Evolutionary conservation across 1,140 invertebrate genomes (phyloP).

Genomic region (Euwallacea similis): DNA sequence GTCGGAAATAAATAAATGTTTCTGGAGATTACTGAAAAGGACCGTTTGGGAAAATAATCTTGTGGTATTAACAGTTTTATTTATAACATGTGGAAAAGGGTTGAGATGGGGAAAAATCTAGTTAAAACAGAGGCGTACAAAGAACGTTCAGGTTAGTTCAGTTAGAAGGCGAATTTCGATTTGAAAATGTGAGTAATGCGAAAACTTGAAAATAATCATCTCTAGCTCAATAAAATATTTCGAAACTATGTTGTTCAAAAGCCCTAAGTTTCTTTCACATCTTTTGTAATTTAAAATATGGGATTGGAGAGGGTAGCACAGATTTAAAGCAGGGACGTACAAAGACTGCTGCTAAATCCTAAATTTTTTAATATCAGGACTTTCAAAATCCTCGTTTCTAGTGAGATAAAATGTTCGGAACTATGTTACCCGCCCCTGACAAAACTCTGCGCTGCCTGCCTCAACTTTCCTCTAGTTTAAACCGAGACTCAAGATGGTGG

Average conservation of each 20-base stretch:
- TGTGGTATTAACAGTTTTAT: not conserved
- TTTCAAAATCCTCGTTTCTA: not conserved
- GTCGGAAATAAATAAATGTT: constrained; percentile 2
- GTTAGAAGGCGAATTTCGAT: not conserved
- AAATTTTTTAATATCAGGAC: too few relatives aligned
- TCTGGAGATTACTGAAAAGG: not conserved
- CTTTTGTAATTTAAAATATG: too few relatives aligned
- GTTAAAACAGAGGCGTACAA: not conserved
- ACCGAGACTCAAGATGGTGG: constrained; percentile 18
- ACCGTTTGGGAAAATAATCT: constrained; percentile 8
- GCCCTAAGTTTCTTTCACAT: too few relatives aligned
- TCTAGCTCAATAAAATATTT: too few relatives aligned
- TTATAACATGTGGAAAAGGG: constrained; percentile 7
- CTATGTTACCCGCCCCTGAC: constrained; percentile 6
- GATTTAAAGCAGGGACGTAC: too few relatives aligned
- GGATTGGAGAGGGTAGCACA: too few relatives aligned
- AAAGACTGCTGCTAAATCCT: too few relatives aligned
- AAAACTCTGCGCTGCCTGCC: constrained; percentile 5
- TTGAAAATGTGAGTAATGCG: too few relatives aligned
- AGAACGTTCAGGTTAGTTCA: not conserved
- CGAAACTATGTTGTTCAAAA: too few relatives aligned
- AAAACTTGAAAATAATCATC: too few relatives aligned
- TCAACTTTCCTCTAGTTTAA: constrained; percentile 20
- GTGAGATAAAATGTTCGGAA: not conserved
- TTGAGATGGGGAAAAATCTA: constrained; percentile 1